Evolutionary conservation across 2,113 vertebrate genomes (phyloP).

Genomic region (Propithecus coquereli): DNA sequence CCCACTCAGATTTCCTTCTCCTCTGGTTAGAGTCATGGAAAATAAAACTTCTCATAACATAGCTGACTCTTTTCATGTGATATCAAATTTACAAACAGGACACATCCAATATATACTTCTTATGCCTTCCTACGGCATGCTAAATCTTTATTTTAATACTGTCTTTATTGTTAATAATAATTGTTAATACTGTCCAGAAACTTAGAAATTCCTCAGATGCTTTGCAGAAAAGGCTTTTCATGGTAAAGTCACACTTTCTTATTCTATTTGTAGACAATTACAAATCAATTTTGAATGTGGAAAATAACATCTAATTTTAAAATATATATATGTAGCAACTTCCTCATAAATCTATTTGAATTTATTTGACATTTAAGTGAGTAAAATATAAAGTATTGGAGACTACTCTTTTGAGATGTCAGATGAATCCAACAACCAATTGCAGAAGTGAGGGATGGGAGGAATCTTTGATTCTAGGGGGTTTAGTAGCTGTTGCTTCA

Average conservation of each 20-base stretch:
- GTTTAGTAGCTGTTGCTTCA: background rate
- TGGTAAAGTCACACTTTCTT: background rate
- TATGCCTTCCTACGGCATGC: background rate
- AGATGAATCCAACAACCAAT: background rate
- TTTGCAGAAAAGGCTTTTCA: background rate
- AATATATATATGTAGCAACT: background rate
- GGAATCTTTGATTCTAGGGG: background rate
- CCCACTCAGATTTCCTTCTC: background rate
- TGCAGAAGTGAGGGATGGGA: background rate
- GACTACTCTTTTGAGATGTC: background rate
- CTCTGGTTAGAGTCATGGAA: background rate
- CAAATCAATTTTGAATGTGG: background rate
- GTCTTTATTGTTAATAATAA: background rate
- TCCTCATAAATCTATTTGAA: background rate
- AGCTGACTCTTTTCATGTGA: background rate
- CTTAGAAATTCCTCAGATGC: background rate
- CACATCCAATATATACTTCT: background rate
- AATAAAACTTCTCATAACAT: background rate
- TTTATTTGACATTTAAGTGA: background rate
- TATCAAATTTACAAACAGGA: background rate
- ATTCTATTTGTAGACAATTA: background rate
- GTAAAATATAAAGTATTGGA: background rate
- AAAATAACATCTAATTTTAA: background rate
- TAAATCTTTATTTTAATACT: background rate
- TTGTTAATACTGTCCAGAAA: background rate